These are phyloP conservation scores for Neoaliturus tenellus DNA, from an alignment of 2,888 invertebrate species.

Conservation along the genomic window DNA sequence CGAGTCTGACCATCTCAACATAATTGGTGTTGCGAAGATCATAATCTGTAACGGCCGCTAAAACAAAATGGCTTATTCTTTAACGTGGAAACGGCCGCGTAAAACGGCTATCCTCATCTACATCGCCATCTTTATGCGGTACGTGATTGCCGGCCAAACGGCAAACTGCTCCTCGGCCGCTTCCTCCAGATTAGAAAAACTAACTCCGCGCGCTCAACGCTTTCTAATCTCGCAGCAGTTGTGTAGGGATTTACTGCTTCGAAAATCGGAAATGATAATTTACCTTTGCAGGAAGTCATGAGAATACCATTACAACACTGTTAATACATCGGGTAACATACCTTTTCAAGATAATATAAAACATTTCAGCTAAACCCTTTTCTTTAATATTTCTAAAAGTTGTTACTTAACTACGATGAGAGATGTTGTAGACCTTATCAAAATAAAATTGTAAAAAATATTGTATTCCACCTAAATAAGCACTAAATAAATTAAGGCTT, in stretches of 20 bases:
- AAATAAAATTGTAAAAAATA: too few relatives aligned
- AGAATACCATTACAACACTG: too few relatives aligned
- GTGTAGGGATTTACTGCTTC: not conserved
- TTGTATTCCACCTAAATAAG: too few relatives aligned
- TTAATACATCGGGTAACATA: too few relatives aligned
- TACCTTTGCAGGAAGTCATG: too few relatives aligned
- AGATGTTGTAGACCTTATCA: too few relatives aligned
- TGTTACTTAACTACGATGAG: too few relatives aligned
- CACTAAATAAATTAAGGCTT: too few relatives aligned
- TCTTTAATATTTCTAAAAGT: too few relatives aligned
- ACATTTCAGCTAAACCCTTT: too few relatives aligned
- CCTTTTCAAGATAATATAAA: too few relatives aligned
- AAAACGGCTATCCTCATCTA: conserved; percentile 41
- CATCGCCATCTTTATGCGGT: conserved; percentile 41
- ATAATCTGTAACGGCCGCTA: conserved; percentile 40
- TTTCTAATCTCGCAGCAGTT: not conserved
- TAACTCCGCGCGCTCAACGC: not conserved
- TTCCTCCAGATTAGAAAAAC: conserved; percentile 11
- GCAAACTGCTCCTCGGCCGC: not conserved
- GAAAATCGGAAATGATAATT: not conserved
- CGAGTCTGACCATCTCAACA: conserved; percentile 1
- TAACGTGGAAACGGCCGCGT: conserved; percentile 45
- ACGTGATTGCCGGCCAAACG: conserved; percentile 6
- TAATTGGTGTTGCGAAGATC: conserved; percentile 46
- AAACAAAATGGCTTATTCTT: conserved; percentile 50